phyloP scores from a whole-genome alignment of 2,797 vertebrate species.

The Gymnocypris eckloni region DNA sequence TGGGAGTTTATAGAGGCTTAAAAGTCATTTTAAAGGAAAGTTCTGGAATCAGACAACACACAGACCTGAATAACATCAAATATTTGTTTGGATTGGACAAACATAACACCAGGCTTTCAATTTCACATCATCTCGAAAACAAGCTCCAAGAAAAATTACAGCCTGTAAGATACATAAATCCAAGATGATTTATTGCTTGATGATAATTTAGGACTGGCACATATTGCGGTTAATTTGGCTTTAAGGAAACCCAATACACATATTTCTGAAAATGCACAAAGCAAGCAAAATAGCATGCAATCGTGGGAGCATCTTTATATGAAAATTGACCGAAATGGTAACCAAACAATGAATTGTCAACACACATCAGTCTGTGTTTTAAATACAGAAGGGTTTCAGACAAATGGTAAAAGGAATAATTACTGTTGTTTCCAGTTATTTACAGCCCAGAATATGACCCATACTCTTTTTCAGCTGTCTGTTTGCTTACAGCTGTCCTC shows the following conservation, averaged over 20 bases:
- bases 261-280: slow-evolving; percentile 1
- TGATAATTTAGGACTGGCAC: slow-evolving; percentile 34
- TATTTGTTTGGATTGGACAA: slow-evolving; percentile 30
- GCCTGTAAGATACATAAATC: slow-evolving; percentile 11
- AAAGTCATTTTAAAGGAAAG: slow-evolving; percentile 9
- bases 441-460: slow-evolving; percentile 21
- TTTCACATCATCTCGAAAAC: slow-evolving; percentile 8
- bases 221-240: neutral
- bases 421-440: slow-evolving; percentile 35
- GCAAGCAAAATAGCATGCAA: neutral
- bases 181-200: slow-evolving; percentile 13
- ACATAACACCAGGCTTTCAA: slow-evolving; percentile 15
- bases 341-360: neutral
- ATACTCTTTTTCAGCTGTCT: slow-evolving; percentile 35
- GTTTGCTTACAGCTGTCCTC: slow-evolving; percentile 14
- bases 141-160: slow-evolving; percentile 11
- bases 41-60: slow-evolving; percentile 10
- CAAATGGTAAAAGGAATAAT: slow-evolving; percentile 26
- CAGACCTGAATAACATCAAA: neutral
- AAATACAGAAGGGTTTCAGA: neutral
- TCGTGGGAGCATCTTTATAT: neutral
- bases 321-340: neutral
- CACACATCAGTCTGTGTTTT: neutral
- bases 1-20: neutral
- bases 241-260: neutral